Evolutionary conservation across 1,140 invertebrate genomes (phyloP), one percentile per base, ranked within the genome.

Genomic region (Latrodectus geometricus): DNA sequence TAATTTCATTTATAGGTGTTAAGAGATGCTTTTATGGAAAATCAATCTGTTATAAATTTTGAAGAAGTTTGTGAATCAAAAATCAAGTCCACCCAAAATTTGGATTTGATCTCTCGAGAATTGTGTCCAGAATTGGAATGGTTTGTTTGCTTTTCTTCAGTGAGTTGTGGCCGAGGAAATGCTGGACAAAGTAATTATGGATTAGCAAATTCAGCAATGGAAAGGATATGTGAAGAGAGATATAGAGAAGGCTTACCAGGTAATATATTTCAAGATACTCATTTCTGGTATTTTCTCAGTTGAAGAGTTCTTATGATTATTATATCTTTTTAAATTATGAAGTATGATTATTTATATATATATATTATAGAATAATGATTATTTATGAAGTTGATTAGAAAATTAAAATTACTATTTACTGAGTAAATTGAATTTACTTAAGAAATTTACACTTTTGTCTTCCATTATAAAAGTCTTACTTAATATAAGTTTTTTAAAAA

Each of bases 171-270:
- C 11, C 94, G 97, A 80, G 98, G 98, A 83, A 99, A 99, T 91
- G 93, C 95, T 83, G 98, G 98, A 3, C 98, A 99, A 92, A 94
- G 95, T 23, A 99, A 99, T 92, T 99, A 99, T 90, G 98, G 97
- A 78, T 93, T 96, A 88, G 97, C 98, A 48, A 99, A 99, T 91
- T 98, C 97, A 0, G 95, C 95, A 8, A 99, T 99, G 97, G 98
- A 99, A 91, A 94, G 97, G 78, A 95, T 99, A 65, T 95, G 95
- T 89, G 97, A 99, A 92, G 93, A 94, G 76, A 93, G 98, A 85
- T 95, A 95, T 90, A 92, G 92, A 15, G 94, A 94, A 89, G 96
- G 93, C 11, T 90, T 97, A 56, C 95, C 95, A 80, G 95, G 94
- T 89, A 89, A 88, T 54, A 61, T 61, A 14, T 0, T 61, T 61